Base-by-base conservation (phyloP, 37 sponge, comb jelly and placozoan genomes). In the Beroe ovata region DNA sequence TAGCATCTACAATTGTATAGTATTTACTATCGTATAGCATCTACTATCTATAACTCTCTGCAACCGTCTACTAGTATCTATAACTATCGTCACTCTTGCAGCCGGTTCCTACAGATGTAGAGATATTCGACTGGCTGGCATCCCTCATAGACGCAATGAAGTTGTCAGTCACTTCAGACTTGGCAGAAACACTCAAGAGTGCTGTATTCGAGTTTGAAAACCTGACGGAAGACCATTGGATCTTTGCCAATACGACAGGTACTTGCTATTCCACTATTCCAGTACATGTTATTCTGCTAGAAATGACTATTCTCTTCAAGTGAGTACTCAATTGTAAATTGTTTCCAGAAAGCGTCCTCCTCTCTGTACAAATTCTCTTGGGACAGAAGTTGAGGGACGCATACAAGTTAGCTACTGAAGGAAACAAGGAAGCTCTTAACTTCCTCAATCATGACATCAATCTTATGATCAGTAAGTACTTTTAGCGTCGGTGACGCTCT, bases 101-200 rank as follows among this genome's bases (percentile, higher is more conserved):
- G 84, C 84, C 84, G 41, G 84, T 77, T 20, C 84, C 84, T 1
- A 77, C 84, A 22, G 84, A 77, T 29, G 16, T 77, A 22, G 84
- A 77, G n/a, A 42, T 77, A 42, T 77, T 77, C 28, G 54, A 77
- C 8, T 77, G 84, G 84, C 28, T 77, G 11, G 35, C 84, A 11
- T 42, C 28, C 33, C 84, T 77, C 22, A 6, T 77, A 14, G 54
- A 39, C 42, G 22, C 33, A 1, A 39, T 77, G 54, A 77, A 77
- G 54, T 0, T 23, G 4, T 77, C 84, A 18, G 84, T 77, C 4
- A 42, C 84, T 23, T 42, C 54, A 0, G 84, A 77, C 47, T 42
- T 77, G 54, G 33, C 26, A 8, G 47, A 41, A 16, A 41, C 84
- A 3, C 25, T 77, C 23, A 38, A 23, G 22, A 42, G 28, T 42